phyloP scores from a whole-genome alignment of 2,797 vertebrate genomes.

The Graptemys geographica region DNA sequence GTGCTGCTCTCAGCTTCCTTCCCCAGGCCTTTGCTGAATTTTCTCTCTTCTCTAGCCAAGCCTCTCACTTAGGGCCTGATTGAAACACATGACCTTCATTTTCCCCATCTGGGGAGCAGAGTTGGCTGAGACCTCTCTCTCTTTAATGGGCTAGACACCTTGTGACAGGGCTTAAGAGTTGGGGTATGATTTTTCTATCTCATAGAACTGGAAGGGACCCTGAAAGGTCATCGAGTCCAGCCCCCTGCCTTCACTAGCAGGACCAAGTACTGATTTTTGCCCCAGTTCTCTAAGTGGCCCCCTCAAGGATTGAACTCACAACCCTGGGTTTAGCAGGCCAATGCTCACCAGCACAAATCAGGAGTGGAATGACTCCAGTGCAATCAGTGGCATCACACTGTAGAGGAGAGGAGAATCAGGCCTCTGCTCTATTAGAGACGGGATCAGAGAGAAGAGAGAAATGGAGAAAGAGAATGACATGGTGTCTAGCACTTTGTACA shows the following conservation, averaged over 20 bases:
- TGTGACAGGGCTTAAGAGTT: neutral
- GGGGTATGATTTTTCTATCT: neutral
- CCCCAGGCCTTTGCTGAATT: neutral
- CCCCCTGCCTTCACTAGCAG: no score
- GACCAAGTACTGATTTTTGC: no score
- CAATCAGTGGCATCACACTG: slow-evolving; percentile 58
- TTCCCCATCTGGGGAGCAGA: neutral
- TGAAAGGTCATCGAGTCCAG: no score
- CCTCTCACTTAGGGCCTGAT: neutral
- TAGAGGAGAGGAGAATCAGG: neutral
- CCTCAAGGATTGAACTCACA: no score
- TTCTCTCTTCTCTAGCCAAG: neutral
- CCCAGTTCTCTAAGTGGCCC: no score
- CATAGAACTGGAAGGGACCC: no score
- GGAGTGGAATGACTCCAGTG: neutral
- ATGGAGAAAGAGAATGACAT: slow-evolving; percentile 63
- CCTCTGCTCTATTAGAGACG: neutral
- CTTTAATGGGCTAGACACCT: neutral
- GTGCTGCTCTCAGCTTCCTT: neutral
- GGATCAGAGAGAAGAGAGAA: slow-evolving; percentile 39
- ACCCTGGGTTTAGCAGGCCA: no score
- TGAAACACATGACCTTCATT: neutral
- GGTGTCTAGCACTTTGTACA: slow-evolving; percentile 73
- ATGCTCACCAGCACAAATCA: slow-evolving; percentile 27
- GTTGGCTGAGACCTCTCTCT: neutral